These are phyloP conservation scores for Colostygia pectinataria DNA, from an alignment of 2,888 invertebrate genomes.

Conservation along the genomic window DNA sequence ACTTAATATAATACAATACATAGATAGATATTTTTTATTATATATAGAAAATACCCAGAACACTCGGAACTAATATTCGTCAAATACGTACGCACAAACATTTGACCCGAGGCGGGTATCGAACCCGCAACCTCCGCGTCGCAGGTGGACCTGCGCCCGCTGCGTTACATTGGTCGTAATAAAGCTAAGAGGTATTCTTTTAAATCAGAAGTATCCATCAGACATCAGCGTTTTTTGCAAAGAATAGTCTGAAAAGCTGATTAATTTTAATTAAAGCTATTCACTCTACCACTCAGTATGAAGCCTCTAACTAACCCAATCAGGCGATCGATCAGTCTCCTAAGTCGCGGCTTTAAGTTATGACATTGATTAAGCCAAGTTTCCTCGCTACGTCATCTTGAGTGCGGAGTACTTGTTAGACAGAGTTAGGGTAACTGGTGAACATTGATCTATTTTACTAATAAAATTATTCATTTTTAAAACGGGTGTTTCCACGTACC, in stretches of 20 bases:
- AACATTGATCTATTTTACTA: background rate
- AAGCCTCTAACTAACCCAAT: conserved; percentile 8
- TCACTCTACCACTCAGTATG: conserved; percentile 10
- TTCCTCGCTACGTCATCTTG: conserved; percentile 26
- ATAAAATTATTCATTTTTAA: too few species aligned
- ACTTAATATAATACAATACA: too few species aligned
- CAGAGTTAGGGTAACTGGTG: conserved; percentile 1
- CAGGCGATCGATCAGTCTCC: conserved; percentile 22
- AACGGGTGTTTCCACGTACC: too few species aligned
- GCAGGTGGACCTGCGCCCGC: too few species aligned
- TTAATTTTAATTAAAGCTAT: conserved; percentile 14
- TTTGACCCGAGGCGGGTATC: too few species aligned
- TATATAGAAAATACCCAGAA: too few species aligned
- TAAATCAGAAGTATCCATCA: background rate
- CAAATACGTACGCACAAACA: too few species aligned
- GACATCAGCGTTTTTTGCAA: background rate
- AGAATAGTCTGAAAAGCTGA: background rate
- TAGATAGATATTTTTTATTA: too few species aligned
- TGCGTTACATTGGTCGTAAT: too few species aligned
- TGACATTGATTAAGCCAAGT: conserved; percentile 37
- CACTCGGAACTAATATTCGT: too few species aligned
- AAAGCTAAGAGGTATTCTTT: background rate
- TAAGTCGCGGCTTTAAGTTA: conserved; percentile 29
- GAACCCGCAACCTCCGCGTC: too few species aligned
- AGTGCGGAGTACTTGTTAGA: conserved; percentile 3